These are phyloP conservation scores for Aptenodytes patagonicus DNA, from an alignment of 2,113 vertebrate species.

Conservation along the genomic window DNA sequence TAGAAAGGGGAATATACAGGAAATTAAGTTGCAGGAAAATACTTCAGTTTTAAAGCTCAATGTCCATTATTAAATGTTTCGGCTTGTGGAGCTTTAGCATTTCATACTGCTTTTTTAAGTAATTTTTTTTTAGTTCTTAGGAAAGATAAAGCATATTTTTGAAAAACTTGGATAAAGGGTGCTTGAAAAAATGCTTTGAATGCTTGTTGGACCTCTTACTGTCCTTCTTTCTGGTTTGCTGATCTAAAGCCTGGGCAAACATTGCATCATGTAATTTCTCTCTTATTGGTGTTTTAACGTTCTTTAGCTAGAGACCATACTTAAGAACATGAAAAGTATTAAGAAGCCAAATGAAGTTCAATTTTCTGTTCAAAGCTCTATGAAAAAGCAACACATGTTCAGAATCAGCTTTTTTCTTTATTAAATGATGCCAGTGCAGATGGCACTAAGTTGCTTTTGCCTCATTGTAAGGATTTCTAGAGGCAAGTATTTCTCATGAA, in stretches of 20 bases:
- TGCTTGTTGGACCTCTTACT: background rate
- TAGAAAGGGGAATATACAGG: background rate
- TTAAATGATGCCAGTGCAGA: background rate
- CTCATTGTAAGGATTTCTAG: background rate
- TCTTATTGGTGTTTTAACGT: background rate
- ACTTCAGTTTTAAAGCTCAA: background rate
- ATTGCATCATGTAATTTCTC: fast-evolving
- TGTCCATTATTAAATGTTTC: background rate
- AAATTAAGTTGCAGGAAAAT: background rate
- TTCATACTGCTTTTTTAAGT: background rate
- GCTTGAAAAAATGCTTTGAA: background rate
- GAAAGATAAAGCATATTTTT: background rate
- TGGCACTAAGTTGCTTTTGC: background rate
- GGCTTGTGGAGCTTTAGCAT: background rate
- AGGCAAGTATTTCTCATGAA: background rate
- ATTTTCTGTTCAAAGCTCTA: background rate
- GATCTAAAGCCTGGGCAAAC: background rate
- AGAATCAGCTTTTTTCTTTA: background rate
- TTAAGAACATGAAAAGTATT: background rate
- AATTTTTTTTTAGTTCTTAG: background rate
- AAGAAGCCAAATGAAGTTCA: background rate
- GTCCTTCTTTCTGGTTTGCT: background rate
- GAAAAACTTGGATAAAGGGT: background rate
- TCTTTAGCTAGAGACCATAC: background rate
- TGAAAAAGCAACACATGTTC: background rate